Evolutionary conservation across 2,888 invertebrate species (phyloP).

Genomic region (Rotaria socialis): DNA sequence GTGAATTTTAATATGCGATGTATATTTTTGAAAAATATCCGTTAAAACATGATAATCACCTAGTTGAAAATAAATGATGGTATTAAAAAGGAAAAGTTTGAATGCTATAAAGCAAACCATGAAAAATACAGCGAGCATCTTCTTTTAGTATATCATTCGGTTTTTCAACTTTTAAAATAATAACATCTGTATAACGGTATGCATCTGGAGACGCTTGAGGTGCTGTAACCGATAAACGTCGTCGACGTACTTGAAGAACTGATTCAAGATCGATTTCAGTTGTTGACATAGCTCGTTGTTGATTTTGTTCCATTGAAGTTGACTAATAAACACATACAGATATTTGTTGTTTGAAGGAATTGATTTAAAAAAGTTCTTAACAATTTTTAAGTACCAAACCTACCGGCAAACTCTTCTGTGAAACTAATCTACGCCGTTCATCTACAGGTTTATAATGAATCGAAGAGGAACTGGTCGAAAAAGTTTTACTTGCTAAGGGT

Average conservation of each 20-base stretch:
- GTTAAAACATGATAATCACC: slow-evolving; percentile 32
- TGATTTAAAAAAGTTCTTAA: not conserved
- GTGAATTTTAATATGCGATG: not conserved
- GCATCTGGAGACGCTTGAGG: slow-evolving; percentile 9
- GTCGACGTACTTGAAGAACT: slow-evolving; percentile 17
- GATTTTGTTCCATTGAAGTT: not conserved
- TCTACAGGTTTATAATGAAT: not conserved
- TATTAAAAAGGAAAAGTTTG: not conserved
- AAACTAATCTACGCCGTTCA: not conserved
- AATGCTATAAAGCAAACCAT: not conserved
- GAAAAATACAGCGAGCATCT: slow-evolving; percentile 27
- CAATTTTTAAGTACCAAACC: not conserved
- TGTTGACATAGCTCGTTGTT: not conserved
- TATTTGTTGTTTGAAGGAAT: not conserved
- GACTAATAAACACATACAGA: not conserved
- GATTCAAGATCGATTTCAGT: slow-evolving; percentile 30
- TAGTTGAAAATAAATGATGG: not conserved
- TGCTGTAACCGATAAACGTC: not conserved
- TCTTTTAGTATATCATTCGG: slow-evolving; percentile 6
- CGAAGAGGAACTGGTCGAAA: not conserved
- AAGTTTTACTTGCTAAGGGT: not conserved
- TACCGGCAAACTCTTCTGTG: not conserved
- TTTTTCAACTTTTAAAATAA: slow-evolving; percentile 34
- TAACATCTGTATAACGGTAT: slow-evolving; percentile 17
- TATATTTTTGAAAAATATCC: slow-evolving; percentile 32